These are phyloP conservation scores for Drosophila nigrodunni DNA, from an alignment of 1,140 invertebrate genomes.

Conservation along the genomic window DNA sequence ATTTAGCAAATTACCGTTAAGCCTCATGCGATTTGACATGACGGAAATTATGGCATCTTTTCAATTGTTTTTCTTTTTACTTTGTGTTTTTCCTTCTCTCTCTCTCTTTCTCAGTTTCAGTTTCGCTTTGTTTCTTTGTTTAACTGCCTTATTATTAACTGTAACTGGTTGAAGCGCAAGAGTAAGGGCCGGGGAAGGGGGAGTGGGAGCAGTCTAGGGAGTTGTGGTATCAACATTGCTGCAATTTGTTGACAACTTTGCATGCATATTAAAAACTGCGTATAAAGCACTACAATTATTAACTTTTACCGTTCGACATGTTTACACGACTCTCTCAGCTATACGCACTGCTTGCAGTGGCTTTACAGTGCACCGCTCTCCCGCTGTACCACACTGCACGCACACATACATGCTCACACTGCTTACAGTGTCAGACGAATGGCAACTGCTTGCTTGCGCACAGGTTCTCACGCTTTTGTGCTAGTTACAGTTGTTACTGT, in stretches of 20 bases:
- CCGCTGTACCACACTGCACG: not conserved
- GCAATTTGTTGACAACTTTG: constrained; percentile 50
- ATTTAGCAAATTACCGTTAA: constrained; percentile 29
- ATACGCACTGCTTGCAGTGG: not conserved
- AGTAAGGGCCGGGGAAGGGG: not conserved
- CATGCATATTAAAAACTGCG: constrained; percentile 19
- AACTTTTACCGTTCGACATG: not conserved
- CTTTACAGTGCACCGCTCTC: not conserved
- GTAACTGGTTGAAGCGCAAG: not conserved
- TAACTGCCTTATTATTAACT: constrained; percentile 47
- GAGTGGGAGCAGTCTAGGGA: not conserved
- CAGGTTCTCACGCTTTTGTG: constrained; percentile 14
- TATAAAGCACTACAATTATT: constrained; percentile 21
- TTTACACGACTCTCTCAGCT: not conserved
- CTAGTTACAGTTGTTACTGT: not conserved
- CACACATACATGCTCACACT: not conserved
- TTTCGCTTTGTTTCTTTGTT: constrained; percentile 34
- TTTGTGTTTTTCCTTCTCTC: constrained; percentile 22
- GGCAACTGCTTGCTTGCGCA: not conserved
- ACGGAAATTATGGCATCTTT: constrained; percentile 29
- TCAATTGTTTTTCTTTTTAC: constrained; percentile 48
- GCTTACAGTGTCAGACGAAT: not conserved
- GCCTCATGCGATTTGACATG: constrained; percentile 18
- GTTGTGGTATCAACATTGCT: not conserved
- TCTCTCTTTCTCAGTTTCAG: not conserved